Evolutionary conservation across 2,888 invertebrate genomes (phyloP).

Genomic region (Dugesia japonica): DNA sequence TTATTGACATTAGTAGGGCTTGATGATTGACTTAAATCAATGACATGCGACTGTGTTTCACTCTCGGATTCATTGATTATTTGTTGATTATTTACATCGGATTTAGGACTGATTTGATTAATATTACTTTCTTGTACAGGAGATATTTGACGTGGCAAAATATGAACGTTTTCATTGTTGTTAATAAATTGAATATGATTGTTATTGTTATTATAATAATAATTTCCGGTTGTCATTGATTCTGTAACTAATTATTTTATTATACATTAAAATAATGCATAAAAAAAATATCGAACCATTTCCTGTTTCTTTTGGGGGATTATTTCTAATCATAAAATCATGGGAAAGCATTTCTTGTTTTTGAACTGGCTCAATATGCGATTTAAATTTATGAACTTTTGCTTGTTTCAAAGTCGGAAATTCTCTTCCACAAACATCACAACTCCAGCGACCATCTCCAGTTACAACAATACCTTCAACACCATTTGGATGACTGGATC

Average conservation of each 20-base stretch:
- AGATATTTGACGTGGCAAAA: not conserved
- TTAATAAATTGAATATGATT: too few species aligned
- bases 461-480: not conserved
- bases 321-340: slow-evolving; percentile 4
- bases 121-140: not conserved
- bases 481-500: not conserved
- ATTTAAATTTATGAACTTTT: slow-evolving; percentile 29
- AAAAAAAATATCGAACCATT: not conserved
- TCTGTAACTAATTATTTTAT: too few species aligned
- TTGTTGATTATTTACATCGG: not conserved
- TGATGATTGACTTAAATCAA: not conserved
- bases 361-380: slow-evolving; percentile 24
- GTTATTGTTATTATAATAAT: too few species aligned
- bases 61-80: not conserved
- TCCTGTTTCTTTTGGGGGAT: not conserved
- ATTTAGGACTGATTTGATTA: not conserved
- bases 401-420: slow-evolving; percentile 29
- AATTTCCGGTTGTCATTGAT: too few species aligned
- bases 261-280: too few species aligned
- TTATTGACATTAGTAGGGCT: not conserved
- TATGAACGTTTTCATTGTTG: not conserved
- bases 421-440: slow-evolving; percentile 26
- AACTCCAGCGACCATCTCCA: slow-evolving; percentile 4
- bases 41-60: not conserved
- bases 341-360: slow-evolving; percentile 20